Evolutionary conservation across 1,140 invertebrate species (phyloP).

Genomic region (Lucilia cuprina): DNA sequence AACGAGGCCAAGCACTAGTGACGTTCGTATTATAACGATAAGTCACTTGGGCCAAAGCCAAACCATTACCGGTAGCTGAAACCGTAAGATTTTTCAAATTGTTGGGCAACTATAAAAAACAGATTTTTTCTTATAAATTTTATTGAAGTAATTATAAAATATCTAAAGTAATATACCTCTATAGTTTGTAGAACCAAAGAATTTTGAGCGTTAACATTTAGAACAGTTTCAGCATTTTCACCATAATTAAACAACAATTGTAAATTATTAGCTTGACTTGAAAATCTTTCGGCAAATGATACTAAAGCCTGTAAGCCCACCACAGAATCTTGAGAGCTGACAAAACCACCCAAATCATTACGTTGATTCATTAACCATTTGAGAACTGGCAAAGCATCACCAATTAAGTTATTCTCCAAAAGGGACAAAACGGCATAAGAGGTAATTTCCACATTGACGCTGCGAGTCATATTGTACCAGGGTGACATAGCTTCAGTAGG

Average conservation of each 20-base stretch:
- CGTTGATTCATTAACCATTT: constrained; percentile 84
- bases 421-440: constrained; percentile 81
- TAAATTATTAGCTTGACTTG: constrained; percentile 66
- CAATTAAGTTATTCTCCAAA: constrained; percentile 70
- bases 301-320: constrained; percentile 77
- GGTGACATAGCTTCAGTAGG: constrained; percentile 74
- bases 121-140: neutral
- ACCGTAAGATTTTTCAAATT: constrained; percentile 67
- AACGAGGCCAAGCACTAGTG: constrained; percentile 87
- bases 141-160: neutral
- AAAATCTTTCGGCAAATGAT: constrained; percentile 71
- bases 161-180: constrained; percentile 43
- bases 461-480: constrained; percentile 73
- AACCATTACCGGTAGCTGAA: constrained; percentile 79
- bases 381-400: constrained; percentile 79
- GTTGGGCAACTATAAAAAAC: constrained; percentile 49
- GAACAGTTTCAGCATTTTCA: constrained; percentile 67
- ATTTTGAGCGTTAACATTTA: constrained; percentile 75
- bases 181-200: constrained; percentile 74
- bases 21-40: constrained; percentile 88
- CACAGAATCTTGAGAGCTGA: constrained; percentile 76
- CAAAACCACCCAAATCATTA: constrained; percentile 83
- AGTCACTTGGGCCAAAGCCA: constrained; percentile 83
- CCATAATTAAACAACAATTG: constrained; percentile 67
- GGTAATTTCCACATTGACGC: constrained; percentile 87